phyloP scores from a whole-genome alignment of 2,113 vertebrate genomes.

The Solea senegalensis region DNA sequence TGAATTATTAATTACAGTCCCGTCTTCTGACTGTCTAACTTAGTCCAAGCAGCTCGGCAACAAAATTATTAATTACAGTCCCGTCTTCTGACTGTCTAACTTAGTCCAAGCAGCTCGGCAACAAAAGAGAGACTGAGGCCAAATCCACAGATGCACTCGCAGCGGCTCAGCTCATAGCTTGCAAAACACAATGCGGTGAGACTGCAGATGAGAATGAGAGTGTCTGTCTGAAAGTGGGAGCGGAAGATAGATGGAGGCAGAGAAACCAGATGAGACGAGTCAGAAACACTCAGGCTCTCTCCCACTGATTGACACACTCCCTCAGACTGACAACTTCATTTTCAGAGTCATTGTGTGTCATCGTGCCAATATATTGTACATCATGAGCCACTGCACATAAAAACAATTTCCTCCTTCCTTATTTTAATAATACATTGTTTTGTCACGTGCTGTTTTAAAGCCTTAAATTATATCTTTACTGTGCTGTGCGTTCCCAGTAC shows the following conservation, averaged over 20 bases:
- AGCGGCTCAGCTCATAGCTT: slow-evolving; percentile 25
- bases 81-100: neutral
- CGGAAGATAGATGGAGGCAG: slow-evolving; percentile 41
- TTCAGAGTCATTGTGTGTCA: slow-evolving; percentile 50
- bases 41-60: slow-evolving; percentile 5
- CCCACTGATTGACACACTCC: slow-evolving; percentile 54
- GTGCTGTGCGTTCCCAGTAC: too few species aligned
- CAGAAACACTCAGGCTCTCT: slow-evolving; percentile 49
- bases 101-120: slow-evolving; percentile 1
- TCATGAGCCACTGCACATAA: slow-evolving; percentile 42
- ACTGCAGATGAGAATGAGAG: slow-evolving; percentile 63
- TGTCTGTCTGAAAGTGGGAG: slow-evolving; percentile 29
- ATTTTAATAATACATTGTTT: slow-evolving; percentile 35
- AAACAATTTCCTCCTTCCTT: slow-evolving; percentile 6
- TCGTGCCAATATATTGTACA: slow-evolving; percentile 37
- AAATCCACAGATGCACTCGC: slow-evolving; percentile 22
- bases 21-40: neutral
- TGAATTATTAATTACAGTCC: neutral
- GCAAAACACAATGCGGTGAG: slow-evolving; percentile 49
- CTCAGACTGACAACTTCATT: slow-evolving; percentile 65
- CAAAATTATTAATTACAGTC: slow-evolving; percentile 13
- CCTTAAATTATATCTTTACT: neutral
- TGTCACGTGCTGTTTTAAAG: neutral
- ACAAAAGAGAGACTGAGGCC: slow-evolving; percentile 15
- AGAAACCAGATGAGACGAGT: slow-evolving; percentile 58